Conservation (phyloP, 2,113 vertebrate species). For the Leucoraja erinaceus region DNA sequence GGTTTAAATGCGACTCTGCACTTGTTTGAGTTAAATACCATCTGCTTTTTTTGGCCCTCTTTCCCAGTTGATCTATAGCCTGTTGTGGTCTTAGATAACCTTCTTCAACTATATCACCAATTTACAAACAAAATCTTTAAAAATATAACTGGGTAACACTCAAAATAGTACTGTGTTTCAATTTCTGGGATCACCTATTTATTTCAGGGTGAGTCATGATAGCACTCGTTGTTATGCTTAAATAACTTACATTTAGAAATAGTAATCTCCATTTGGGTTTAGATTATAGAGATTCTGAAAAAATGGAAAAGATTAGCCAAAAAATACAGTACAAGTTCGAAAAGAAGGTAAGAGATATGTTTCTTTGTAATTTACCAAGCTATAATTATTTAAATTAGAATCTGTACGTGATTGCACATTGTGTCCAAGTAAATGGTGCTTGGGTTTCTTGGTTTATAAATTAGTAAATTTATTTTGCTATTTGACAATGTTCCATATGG, state of each 20-base stretch:
- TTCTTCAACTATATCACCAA: too few species aligned
- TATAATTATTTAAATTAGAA: not conserved
- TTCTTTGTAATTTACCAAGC: not conserved
- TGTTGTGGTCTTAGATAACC: too few species aligned
- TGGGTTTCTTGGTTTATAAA: not conserved
- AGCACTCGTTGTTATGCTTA: not conserved
- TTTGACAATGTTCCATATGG: not conserved
- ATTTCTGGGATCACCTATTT: not conserved
- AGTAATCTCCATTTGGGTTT: conserved; percentile 6
- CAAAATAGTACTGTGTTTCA: too few species aligned
- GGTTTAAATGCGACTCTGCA: too few species aligned
- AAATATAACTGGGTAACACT: too few species aligned
- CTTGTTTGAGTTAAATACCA: too few species aligned
- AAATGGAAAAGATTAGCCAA: not conserved
- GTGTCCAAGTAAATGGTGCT: not conserved
- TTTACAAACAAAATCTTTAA: too few species aligned
- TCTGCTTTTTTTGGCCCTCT: too few species aligned
- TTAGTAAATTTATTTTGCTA: not conserved
- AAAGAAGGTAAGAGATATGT: conserved; percentile 4
- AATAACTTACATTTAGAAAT: not conserved
- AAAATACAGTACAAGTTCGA: conserved; percentile 2
- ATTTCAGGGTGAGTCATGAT: not conserved
- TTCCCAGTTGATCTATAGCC: too few species aligned
- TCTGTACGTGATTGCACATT: not conserved
- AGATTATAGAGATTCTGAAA: not conserved